Evolutionary conservation across 2,888 invertebrate species (phyloP), one percentile per base, ranked within the genome.

Genomic region (Polydrusus cervinus): DNA sequence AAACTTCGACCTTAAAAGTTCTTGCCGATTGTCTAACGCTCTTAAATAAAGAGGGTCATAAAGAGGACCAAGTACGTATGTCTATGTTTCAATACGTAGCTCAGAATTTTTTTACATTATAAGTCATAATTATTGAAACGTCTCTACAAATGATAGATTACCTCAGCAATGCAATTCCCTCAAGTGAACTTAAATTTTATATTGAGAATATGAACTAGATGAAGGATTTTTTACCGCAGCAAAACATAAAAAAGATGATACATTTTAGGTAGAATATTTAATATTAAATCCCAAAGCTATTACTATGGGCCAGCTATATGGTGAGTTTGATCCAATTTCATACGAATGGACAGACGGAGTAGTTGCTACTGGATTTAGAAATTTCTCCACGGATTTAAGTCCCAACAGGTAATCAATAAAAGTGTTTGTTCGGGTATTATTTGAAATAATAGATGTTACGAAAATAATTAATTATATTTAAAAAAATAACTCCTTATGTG

Each of bases 281-380:
- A 94, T 95, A 10, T 91, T 98, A 64, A 98, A 97, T 88, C 98
- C 98, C 0, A 98, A 97, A 88, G 91, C 97, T 0, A 93, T 98
- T 64, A 96, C 96, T 1, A 94, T 97, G 93, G 96, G 95, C 11
- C 97, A 97, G 85, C 87, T 98, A 16, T 98, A 96, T 84, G 97
- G 97, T 0, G 94, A 94, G 78, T 97, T 97, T 85, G 97, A 98
- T 89, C 94, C 95, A 0, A 81, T 87, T 60, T 96, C 97, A 0
- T 95, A 96, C 81, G 97, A 97, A 88, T 96, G 96, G 96, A 93
- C 92, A 0, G 96, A 96, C 85, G 96, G 96, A 7, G 92, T 97
- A 38, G 93, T 95, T 43, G 93, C 96, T 0, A 92, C 91, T 2
- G 92, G 93, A 86, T 96, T 94, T 87, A 88, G 97, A 82, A 89